phyloP scores from a whole-genome alignment of 2,113 vertebrate species.

The Heterochromis multidens region DNA sequence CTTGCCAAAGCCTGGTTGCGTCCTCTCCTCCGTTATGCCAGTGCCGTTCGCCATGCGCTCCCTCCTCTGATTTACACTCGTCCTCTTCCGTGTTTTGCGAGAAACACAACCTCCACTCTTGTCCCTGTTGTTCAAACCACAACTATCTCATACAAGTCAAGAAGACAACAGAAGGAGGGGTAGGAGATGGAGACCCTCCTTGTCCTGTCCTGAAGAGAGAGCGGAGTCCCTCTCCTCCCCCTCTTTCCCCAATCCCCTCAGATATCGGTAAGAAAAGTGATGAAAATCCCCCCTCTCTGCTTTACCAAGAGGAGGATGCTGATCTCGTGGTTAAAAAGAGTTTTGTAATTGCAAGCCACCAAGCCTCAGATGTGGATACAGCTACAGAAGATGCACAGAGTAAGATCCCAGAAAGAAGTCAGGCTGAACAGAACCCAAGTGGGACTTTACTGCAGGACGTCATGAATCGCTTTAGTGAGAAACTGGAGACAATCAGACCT shows the following conservation, averaged over 20 bases:
- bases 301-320: slow-evolving; percentile 68
- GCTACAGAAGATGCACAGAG: slow-evolving; percentile 6
- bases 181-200: slow-evolving; percentile 36
- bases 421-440: slow-evolving; percentile 69
- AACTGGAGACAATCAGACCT: slow-evolving; percentile 87
- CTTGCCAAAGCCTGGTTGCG: slow-evolving; percentile 76
- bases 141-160: slow-evolving; percentile 48
- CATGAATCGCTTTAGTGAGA: slow-evolving; percentile 88
- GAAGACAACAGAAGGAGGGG: slow-evolving; percentile 40
- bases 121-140: slow-evolving; percentile 46
- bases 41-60: slow-evolving; percentile 8
- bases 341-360: neutral
- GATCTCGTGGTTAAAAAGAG: neutral
- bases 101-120: slow-evolving; percentile 71
- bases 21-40: slow-evolving; percentile 15
- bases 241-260: slow-evolving; percentile 83
- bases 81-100: slow-evolving; percentile 70
- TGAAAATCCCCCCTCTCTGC: slow-evolving; percentile 82
- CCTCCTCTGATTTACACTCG: slow-evolving; percentile 16
- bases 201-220: slow-evolving; percentile 61
- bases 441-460: slow-evolving; percentile 83
- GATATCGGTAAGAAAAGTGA: slow-evolving; percentile 75
- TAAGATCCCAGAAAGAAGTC: slow-evolving; percentile 52
- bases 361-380: neutral
- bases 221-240: slow-evolving; percentile 85